Evolutionary conservation across 2,888 invertebrate genomes (phyloP).

Genomic region (Monopis laevigella): DNA sequence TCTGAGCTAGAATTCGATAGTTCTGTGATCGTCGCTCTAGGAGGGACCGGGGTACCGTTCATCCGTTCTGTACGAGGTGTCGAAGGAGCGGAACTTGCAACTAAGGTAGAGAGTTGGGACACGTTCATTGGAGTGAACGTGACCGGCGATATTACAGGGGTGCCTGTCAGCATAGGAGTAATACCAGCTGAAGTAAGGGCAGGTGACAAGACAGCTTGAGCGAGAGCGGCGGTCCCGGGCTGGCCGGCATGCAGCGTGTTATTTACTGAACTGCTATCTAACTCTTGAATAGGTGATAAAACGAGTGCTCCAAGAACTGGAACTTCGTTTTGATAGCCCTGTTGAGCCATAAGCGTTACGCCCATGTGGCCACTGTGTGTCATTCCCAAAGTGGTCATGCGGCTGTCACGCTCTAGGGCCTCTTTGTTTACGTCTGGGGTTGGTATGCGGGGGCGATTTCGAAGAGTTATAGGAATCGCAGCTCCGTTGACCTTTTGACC

Average conservation of each 20-base stretch:
- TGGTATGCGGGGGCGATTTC: slow-evolving; percentile 87
- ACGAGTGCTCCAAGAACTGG: slow-evolving; percentile 80
- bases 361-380: slow-evolving; percentile 55
- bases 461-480: slow-evolving; percentile 72
- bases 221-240: slow-evolving; percentile 79
- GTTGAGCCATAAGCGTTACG: slow-evolving; percentile 76
- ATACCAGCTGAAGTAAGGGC: slow-evolving; percentile 56
- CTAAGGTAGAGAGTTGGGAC: slow-evolving; percentile 64
- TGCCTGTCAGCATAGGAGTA: slow-evolving; percentile 49
- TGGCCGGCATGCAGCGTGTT: slow-evolving; percentile 78
- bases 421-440: slow-evolving; percentile 90
- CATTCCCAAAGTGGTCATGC: slow-evolving; percentile 60
- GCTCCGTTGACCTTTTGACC: slow-evolving; percentile 77
- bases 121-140: slow-evolving; percentile 69
- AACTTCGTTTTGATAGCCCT: slow-evolving; percentile 71
- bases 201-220: slow-evolving; percentile 79
- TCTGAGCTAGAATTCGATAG: slow-evolving; percentile 29
- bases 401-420: slow-evolving; percentile 75
- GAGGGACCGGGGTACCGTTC: slow-evolving; percentile 23
- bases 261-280: slow-evolving; percentile 79
- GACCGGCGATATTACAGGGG: slow-evolving; percentile 35
- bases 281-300: slow-evolving; percentile 85
- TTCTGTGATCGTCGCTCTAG: slow-evolving; percentile 34
- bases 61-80: slow-evolving; percentile 36
- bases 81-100: slow-evolving; percentile 62